Base-by-base conservation (phyloP, 2,888 invertebrate species). In the Argyresthia albistria region DNA sequence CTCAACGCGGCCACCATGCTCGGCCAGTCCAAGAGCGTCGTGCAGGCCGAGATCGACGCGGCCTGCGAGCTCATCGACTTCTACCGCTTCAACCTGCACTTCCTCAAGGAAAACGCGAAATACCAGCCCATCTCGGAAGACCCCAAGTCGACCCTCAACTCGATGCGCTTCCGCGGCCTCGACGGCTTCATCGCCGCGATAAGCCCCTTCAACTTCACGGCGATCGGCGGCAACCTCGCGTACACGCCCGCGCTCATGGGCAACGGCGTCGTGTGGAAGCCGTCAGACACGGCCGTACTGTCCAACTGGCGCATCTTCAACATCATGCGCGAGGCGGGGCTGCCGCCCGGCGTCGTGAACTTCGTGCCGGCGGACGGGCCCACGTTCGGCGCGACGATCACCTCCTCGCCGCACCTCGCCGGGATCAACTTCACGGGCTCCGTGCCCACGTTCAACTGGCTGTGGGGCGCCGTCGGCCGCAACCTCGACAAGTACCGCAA, bases 181-280 rank as follows among this genome's bases (percentile, higher is more conserved):
- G 98, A 98, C 88, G 99, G 99, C 15, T 99, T 99, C 75, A 92
- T 99, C 61, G 99, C 98, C 2, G 97, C 99, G 0, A 93, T 99
- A 12, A 95, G 97, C 52, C 99, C 99, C 0, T 99, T 99, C 74
- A 99, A 99, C 83, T 99, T 99, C 77, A 99, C 99, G n/a, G 99
- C 99, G 6, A 99, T 99, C 66, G 99, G 98, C 52, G 99, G 99
- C 42, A 98, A 99, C 84, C 90, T 99, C 59, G 93, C 95, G 0
- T 96, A 95, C 70, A 95, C 96, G 0, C 96, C 96, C 4, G 95
- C 96, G 15, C 84, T 96, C 46, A 95, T 95, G 93, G 99, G 99
- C n/a, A 98, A 98, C 74, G 91, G 93, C 11, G 96, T 97, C 8
- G 70, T 99, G 55, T 99, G 99, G 99, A 99, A 99, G 75, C 99